Percentiles rank a stretch among this genome's conserved stretches.
These are phyloP conservation scores for Cheilosia grossa DNA, from an alignment of 2,888 invertebrate genomes.

Conservation along the genomic window DNA sequence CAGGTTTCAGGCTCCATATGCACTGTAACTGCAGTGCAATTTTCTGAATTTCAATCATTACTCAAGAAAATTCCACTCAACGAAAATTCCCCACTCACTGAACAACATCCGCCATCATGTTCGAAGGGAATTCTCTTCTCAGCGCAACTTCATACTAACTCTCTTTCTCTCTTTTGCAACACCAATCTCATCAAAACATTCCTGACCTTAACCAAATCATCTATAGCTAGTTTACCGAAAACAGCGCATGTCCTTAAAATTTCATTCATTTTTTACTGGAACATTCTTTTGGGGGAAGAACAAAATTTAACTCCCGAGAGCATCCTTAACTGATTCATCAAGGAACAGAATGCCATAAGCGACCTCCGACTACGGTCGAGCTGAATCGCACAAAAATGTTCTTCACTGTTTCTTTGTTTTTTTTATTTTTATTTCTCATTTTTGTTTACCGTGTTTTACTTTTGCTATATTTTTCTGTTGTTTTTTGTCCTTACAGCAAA, in stretches of 20 bases:
- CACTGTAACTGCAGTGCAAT: no score
- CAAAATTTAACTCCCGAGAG: slow-evolving; percentile 51
- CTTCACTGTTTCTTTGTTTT: slow-evolving; percentile 11
- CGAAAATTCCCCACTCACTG: not conserved
- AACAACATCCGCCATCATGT: slow-evolving; percentile 19
- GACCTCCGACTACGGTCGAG: slow-evolving; percentile 69
- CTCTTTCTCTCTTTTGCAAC: slow-evolving; percentile 16
- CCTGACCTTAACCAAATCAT: slow-evolving; percentile 70
- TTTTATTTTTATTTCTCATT: not conserved
- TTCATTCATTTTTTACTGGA: slow-evolving; percentile 69
- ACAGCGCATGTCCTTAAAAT: slow-evolving; percentile 64
- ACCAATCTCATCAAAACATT: slow-evolving; percentile 52
- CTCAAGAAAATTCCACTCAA: not conserved
- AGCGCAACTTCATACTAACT: not conserved
- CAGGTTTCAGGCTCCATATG: no score
- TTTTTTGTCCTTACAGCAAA: slow-evolving; percentile 37
- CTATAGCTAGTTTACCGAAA: not conserved
- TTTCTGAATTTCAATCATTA: no score
- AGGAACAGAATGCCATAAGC: slow-evolving; percentile 66
- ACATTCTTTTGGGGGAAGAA: slow-evolving; percentile 22
- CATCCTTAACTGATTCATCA: slow-evolving; percentile 73
- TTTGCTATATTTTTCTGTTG: not conserved
- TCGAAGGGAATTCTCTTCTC: not conserved
- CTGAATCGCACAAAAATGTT: slow-evolving; percentile 61
- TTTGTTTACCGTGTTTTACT: not conserved